Evolutionary conservation across 2,113 vertebrate species (phyloP).

Genomic region (Prochilodus magdalenae): DNA sequence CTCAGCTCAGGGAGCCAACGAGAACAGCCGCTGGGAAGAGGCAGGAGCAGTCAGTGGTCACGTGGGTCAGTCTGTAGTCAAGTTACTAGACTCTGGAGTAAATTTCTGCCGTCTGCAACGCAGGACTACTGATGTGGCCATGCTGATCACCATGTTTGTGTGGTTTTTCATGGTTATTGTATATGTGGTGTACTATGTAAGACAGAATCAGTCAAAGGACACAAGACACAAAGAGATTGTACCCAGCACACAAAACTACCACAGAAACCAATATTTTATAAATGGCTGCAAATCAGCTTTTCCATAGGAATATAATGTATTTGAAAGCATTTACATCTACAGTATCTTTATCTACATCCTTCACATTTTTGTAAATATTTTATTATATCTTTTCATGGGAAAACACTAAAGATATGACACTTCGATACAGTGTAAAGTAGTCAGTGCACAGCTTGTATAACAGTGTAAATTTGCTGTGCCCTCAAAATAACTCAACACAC

Average conservation of each 20-base stretch:
- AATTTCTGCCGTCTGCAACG: slow-evolving; percentile 76
- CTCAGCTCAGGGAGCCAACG: slow-evolving; percentile 66
- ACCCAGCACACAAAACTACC: slow-evolving; percentile 70
- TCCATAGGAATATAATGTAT: neutral
- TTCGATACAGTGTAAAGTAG: no score
- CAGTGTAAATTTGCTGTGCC: no score
- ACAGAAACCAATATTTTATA: slow-evolving; percentile 61
- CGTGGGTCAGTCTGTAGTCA: slow-evolving; percentile 72
- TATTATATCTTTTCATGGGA: no score
- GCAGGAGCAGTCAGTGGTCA: slow-evolving; percentile 68
- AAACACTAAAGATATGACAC: no score
- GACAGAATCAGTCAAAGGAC: slow-evolving; percentile 62
- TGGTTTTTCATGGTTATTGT: slow-evolving; percentile 82
- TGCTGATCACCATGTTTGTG: slow-evolving; percentile 80
- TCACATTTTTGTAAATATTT: no score
- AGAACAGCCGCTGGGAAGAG: slow-evolving; percentile 77
- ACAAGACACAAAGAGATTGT: slow-evolving; percentile 80
- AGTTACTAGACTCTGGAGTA: slow-evolving; percentile 74
- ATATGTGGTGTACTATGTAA: slow-evolving; percentile 78
- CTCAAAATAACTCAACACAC: no score
- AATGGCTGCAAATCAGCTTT: neutral
- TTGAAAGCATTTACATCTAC: no score
- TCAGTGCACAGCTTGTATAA: no score
- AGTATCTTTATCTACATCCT: no score
- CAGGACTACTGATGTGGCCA: slow-evolving; percentile 74